Evolutionary conservation across 1,140 invertebrate genomes (phyloP).

Genomic region (Apis florea): DNA sequence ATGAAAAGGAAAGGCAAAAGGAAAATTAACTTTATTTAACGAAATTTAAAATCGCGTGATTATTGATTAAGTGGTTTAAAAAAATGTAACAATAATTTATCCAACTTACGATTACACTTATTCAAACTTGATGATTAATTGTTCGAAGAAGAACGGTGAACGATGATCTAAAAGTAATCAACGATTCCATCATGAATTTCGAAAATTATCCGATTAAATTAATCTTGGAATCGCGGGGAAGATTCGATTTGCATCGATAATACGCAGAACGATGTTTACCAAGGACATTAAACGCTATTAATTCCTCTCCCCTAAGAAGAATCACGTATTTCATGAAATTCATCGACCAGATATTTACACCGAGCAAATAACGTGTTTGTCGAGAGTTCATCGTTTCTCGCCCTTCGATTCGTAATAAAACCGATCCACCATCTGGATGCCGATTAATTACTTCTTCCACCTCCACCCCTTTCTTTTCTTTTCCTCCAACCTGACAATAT

Average conservation of each 20-base stretch:
- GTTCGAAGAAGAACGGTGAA: too few relatives aligned
- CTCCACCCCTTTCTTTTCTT: too few relatives aligned
- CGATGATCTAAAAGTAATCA: background rate
- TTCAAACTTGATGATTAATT: too few relatives aligned
- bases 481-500: conserved; percentile 22
- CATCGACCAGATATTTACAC: background rate
- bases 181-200: background rate
- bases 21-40: too few relatives aligned
- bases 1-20: too few relatives aligned
- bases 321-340: background rate
- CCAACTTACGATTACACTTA: too few relatives aligned
- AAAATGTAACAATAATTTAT: too few relatives aligned
- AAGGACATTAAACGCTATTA: background rate
- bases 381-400: background rate
- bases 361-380: background rate
- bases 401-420: conserved; percentile 10
- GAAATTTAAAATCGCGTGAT: too few relatives aligned
- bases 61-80: too few relatives aligned
- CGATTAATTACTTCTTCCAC: conserved; percentile 14
- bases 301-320: too few relatives aligned
- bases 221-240: too few relatives aligned
- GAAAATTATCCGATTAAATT: background rate
- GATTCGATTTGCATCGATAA: background rate
- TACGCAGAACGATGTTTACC: background rate
- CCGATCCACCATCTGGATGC: background rate